Conservation (phyloP, 2,113 vertebrate genomes). For the Platysteira castanea region DNA sequence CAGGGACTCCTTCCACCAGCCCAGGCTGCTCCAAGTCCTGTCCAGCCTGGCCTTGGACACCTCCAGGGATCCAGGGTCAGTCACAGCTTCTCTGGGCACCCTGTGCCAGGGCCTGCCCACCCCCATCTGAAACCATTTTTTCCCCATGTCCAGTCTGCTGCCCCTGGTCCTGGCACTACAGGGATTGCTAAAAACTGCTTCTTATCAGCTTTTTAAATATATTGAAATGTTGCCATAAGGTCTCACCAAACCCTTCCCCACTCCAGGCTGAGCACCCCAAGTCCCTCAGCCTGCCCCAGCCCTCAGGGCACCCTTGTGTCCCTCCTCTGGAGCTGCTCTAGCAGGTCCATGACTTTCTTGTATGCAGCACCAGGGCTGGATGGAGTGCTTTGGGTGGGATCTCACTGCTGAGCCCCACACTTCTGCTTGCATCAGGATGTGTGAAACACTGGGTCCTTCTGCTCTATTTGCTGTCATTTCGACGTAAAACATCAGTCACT, state of each 20-base stretch:
- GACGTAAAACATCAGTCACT: background rate
- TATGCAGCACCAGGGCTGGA: background rate
- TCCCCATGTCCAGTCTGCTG: background rate
- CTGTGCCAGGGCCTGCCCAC: background rate
- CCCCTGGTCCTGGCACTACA: background rate
- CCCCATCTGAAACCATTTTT: rapidly evolving
- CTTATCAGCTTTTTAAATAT: rapidly evolving
- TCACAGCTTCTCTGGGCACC: background rate
- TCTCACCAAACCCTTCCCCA: background rate
- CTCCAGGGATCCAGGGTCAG: background rate
- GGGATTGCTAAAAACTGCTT: background rate
- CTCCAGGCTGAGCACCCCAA: no score
- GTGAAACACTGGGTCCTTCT: background rate
- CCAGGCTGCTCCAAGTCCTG: rapidly evolving
- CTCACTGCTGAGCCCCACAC: background rate
- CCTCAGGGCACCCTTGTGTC: no score
- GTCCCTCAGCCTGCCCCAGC: background rate
- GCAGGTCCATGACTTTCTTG: rapidly evolving
- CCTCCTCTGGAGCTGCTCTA: background rate
- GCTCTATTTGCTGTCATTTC: background rate
- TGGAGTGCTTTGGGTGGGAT: no score
- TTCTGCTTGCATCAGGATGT: background rate
- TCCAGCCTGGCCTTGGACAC: background rate
- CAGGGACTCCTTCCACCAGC: rapidly evolving
- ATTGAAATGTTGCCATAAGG: rapidly evolving